phyloP scores from a whole-genome alignment of 2,797 vertebrate species.

The Amblyraja radiata region DNA sequence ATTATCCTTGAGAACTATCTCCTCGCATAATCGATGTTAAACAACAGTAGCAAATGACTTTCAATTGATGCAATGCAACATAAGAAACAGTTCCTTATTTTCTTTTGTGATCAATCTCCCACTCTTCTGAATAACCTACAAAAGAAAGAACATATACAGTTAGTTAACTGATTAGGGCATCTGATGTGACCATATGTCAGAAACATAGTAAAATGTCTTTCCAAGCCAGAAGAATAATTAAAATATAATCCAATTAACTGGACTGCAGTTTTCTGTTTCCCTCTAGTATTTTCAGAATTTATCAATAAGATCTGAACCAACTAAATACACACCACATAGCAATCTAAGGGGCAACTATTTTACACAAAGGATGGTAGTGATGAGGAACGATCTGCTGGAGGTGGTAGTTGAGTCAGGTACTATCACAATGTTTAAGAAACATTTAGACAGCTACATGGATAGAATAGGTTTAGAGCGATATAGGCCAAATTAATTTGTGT shows the following conservation, averaged over 20 bases:
- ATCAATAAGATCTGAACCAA: not conserved
- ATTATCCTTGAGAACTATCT: slow-evolving; percentile 7
- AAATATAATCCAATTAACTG: slow-evolving; percentile 11
- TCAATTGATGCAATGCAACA: not conserved
- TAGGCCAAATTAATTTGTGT: too few species aligned
- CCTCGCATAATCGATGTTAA: not conserved
- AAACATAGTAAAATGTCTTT: not conserved
- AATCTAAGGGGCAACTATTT: not conserved
- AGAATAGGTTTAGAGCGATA: too few species aligned
- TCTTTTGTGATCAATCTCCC: not conserved
- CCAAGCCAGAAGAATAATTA: not conserved
- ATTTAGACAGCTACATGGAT: too few species aligned
- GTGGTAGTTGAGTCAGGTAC: too few species aligned
- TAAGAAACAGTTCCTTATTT: not conserved
- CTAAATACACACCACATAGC: not conserved
- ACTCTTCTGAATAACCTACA: not conserved
- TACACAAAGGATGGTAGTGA: too few species aligned
- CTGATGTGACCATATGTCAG: not conserved
- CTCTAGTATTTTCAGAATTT: not conserved
- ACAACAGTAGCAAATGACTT: slow-evolving; percentile 25
- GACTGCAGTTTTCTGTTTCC: not conserved
- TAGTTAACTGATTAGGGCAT: slow-evolving; percentile 29
- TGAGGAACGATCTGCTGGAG: too few species aligned
- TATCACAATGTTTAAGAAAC: too few species aligned
- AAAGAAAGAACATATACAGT: slow-evolving; percentile 5